Percentiles rank a stretch among this genome's conserved stretches.
These are phyloP conservation scores for Villa cingulata DNA, from an alignment of 2,888 invertebrate genomes.

Conservation along the genomic window DNA sequence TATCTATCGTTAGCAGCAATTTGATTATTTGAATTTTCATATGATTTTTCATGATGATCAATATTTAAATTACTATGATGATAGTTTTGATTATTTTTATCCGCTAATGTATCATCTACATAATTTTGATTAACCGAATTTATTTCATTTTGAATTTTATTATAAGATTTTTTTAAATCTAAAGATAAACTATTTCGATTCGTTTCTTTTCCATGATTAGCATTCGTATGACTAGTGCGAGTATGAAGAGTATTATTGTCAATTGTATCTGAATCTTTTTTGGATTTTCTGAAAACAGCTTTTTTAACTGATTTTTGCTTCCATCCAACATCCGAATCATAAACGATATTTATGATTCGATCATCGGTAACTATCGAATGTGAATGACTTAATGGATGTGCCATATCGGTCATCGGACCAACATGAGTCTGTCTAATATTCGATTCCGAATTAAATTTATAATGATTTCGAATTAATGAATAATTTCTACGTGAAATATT, in stretches of 20 bases:
- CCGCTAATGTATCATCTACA: neutral
- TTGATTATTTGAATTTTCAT: too few relatives aligned
- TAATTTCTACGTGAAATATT: too few relatives aligned
- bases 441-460: slow-evolving; percentile 33
- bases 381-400: slow-evolving; percentile 32
- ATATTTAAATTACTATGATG: neutral
- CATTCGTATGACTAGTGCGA: slow-evolving; percentile 6
- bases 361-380: slow-evolving; percentile 37
- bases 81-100: neutral
- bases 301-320: slow-evolving; percentile 24
- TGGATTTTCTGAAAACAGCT: slow-evolving; percentile 5
- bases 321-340: slow-evolving; percentile 38
- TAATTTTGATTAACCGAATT: neutral
- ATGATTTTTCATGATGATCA: neutral
- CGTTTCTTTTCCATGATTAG: slow-evolving; percentile 13
- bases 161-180: slow-evolving; percentile 27
- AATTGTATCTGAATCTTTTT: too few relatives aligned
- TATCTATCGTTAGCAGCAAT: too few relatives aligned
- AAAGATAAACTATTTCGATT: slow-evolving; percentile 31
- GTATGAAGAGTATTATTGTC: neutral
- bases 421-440: slow-evolving; percentile 34
- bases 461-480: slow-evolving; percentile 10
- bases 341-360: slow-evolving; percentile 36
- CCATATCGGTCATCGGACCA: slow-evolving; percentile 29
- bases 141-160: neutral